Evolutionary conservation across 2,888 invertebrate genomes (phyloP).

Genomic region (Diarsia rubi): DNA sequence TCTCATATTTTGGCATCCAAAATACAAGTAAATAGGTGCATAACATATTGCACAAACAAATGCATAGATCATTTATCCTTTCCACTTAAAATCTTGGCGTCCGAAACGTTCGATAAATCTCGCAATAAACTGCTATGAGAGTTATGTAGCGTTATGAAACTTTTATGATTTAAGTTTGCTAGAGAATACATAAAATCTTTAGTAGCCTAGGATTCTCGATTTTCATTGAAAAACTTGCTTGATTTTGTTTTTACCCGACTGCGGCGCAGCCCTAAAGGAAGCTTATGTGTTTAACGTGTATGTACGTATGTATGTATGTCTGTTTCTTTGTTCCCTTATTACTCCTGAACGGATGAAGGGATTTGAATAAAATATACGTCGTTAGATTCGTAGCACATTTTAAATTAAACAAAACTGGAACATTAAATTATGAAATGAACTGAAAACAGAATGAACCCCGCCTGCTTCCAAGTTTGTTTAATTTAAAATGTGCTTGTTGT

Average conservation of each 20-base stretch:
- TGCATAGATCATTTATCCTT: slow-evolving; percentile 21
- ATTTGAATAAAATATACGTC: no score
- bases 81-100: slow-evolving; percentile 30
- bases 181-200: not conserved
- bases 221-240: not conserved
- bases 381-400: no score
- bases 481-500: no score
- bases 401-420: no score
- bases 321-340: no score
- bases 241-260: not conserved
- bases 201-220: not conserved
- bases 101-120: slow-evolving; percentile 33
- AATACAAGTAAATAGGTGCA: not conserved
- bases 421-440: no score
- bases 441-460: no score
- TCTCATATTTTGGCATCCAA: not conserved
- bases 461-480: no score
- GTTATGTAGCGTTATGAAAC: slow-evolving; percentile 20
- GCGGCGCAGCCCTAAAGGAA: no score
- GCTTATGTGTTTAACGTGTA: no score
- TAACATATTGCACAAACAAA: slow-evolving; percentile 30
- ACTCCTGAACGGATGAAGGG: no score
- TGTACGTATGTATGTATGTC: no score
- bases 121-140: slow-evolving; percentile 13
- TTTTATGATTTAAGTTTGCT: slow-evolving; percentile 26